phyloP scores from a whole-genome alignment of 2,888 invertebrate genomes.

The Trilocha varians region DNA sequence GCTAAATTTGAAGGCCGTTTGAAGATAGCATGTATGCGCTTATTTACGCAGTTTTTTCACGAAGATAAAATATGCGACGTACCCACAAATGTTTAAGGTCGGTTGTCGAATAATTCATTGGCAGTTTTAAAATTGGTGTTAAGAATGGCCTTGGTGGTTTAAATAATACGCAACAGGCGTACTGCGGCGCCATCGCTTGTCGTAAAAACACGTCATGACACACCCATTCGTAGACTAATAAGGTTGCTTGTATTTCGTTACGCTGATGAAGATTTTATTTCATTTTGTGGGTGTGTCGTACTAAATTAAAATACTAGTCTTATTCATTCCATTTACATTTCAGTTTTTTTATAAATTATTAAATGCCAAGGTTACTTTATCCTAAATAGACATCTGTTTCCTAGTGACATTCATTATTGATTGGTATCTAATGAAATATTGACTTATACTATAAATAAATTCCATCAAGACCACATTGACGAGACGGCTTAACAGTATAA shows the following conservation, averaged over 20 bases:
- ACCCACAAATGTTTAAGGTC: constrained; percentile 27
- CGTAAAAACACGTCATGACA: constrained; percentile 63
- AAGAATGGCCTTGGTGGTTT: constrained; percentile 49
- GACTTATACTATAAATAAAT: too few species aligned
- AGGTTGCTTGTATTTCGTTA: constrained; percentile 41
- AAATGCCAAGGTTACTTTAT: too few species aligned
- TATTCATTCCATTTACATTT: not conserved
- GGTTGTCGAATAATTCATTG: constrained; percentile 30
- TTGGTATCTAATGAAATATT: too few species aligned
- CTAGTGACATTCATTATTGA: too few species aligned
- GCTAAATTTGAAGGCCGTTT: constrained; percentile 5
- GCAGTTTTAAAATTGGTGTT: constrained; percentile 31
- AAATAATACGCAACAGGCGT: constrained; percentile 60
- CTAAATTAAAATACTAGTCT: constrained; percentile 4
- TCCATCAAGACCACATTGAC: too few species aligned
- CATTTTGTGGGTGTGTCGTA: constrained; percentile 17
- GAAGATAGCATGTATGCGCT: constrained; percentile 9
- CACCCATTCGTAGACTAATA: constrained; percentile 66
- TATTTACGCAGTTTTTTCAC: constrained; percentile 4
- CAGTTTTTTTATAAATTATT: too few species aligned
- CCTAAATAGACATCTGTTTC: too few species aligned
- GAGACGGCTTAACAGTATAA: too few species aligned
- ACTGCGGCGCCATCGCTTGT: constrained; percentile 32
- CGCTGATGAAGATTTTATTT: constrained; percentile 16
- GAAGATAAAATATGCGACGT: not conserved